Conservation (phyloP, 1,140 invertebrate species). For the Danaus melanippus region DNA sequence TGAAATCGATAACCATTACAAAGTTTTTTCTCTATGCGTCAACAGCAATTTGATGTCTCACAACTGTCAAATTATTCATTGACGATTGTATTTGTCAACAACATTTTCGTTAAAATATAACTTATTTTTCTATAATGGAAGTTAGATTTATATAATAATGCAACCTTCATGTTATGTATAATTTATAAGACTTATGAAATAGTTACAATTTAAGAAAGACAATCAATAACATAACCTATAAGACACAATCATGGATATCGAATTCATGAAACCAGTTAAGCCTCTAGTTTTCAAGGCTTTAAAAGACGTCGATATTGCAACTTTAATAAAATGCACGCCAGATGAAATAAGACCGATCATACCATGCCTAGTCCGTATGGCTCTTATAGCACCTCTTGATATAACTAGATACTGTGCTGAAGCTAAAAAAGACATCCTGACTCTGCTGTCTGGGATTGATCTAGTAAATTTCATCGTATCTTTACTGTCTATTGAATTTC, state of each 20-base stretch:
- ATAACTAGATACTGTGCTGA: conserved; percentile 86
- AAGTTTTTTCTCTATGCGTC: too few relatives aligned
- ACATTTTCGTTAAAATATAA: too few relatives aligned
- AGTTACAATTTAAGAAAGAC: too few relatives aligned
- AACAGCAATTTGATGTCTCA: too few relatives aligned
- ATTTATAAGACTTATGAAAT: too few relatives aligned
- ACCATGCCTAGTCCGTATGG: conserved; percentile 94
- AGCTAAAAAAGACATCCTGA: conserved; percentile 89
- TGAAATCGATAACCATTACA: too few relatives aligned
- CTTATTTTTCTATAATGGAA: too few relatives aligned
- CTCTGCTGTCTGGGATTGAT: conserved; percentile 91
- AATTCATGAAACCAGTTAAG: conserved; percentile 63
- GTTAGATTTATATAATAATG: too few relatives aligned
- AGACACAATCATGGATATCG: conserved; percentile 35
- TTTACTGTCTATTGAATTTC: conserved; percentile 94
- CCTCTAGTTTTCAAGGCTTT: conserved; percentile 67
- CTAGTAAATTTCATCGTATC: conserved; percentile 95
- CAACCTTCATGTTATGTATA: too few relatives aligned
- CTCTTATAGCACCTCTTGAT: conserved; percentile 90
- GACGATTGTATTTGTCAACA: too few relatives aligned
- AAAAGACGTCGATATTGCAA: conserved; percentile 61
- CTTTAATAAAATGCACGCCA: conserved; percentile 52
- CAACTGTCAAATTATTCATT: too few relatives aligned
- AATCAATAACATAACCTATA: too few relatives aligned
- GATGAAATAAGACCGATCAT: conserved; percentile 86